A percentile compares a stretch with the other conserved stretches of the same genome.
phyloP scores from a whole-genome alignment of 2,888 invertebrate species.

The Clitarchus hookeri region DNA sequence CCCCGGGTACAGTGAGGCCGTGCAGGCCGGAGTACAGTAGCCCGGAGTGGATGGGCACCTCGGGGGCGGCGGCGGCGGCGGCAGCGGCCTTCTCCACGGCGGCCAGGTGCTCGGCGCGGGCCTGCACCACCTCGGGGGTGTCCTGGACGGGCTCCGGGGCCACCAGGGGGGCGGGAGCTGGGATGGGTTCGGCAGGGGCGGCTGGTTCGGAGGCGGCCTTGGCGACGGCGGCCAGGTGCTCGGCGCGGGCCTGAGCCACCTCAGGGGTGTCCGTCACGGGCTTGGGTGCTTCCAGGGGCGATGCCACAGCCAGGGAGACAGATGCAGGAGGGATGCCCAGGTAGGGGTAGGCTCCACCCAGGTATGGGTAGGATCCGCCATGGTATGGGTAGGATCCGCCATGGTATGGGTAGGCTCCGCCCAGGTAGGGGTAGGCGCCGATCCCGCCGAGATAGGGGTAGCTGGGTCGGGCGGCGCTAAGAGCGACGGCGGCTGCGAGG shows the following conservation, averaged over 20 bases:
- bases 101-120: conserved; percentile 54
- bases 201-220: conserved; percentile 39
- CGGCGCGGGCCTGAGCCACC: conserved; percentile 56
- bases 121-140: conserved; percentile 26
- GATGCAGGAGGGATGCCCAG: background rate
- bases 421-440: background rate
- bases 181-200: background rate
- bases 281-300: conserved; percentile 43
- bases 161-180: conserved; percentile 15
- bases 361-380: too few relatives aligned
- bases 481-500: background rate
- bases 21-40: conserved; percentile 49
- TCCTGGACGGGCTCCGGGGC: conserved; percentile 29
- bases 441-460: background rate
- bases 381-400: background rate
- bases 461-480: background rate
- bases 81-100: conserved; percentile 46
- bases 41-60: conserved; percentile 39
- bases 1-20: conserved; percentile 52
- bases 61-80: conserved; percentile 48
- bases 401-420: background rate
- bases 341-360: too few relatives aligned
- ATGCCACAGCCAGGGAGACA: background rate
- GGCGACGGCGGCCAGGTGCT: conserved; percentile 59
- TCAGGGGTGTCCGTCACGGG: conserved; percentile 41